Conservation (phyloP, 2,113 vertebrate genomes). For the Sander vitreus region DNA sequence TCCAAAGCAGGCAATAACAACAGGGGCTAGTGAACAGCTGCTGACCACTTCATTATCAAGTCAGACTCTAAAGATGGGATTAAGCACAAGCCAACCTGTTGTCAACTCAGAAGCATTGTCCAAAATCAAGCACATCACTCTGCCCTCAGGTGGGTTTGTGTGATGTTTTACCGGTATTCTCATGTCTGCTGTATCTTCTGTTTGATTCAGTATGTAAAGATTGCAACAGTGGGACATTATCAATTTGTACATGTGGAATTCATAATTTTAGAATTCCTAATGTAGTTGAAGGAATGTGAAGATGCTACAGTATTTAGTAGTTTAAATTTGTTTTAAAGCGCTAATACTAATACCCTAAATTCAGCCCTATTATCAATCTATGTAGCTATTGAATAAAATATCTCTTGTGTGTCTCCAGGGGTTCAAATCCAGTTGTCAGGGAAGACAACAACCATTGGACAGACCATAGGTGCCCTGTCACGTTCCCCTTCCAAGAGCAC, state of each 20-base stretch:
- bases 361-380: neutral
- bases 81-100: slow-evolving; percentile 86
- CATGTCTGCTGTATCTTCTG: neutral
- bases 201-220: neutral
- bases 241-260: neutral
- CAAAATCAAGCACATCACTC: slow-evolving; percentile 73
- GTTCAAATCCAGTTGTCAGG: slow-evolving; percentile 68
- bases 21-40: slow-evolving; percentile 44
- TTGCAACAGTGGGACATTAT: no score
- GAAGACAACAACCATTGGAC: slow-evolving; percentile 61
- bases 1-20: slow-evolving; percentile 56
- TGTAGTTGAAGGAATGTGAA: neutral
- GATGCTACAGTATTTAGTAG: neutral
- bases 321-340: neutral
- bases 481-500: slow-evolving; percentile 66
- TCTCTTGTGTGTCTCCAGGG: slow-evolving; percentile 53
- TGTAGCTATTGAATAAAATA: neutral
- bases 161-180: neutral
- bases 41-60: slow-evolving; percentile 81
- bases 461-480: slow-evolving; percentile 53
- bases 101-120: slow-evolving; percentile 77
- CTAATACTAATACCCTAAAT: neutral
- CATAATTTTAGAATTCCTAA: neutral
- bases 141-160: slow-evolving; percentile 79
- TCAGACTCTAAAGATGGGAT: slow-evolving; percentile 88